Evolutionary conservation across 2,797 vertebrate genomes (phyloP).

Genomic region (Sciaenops ocellatus): DNA sequence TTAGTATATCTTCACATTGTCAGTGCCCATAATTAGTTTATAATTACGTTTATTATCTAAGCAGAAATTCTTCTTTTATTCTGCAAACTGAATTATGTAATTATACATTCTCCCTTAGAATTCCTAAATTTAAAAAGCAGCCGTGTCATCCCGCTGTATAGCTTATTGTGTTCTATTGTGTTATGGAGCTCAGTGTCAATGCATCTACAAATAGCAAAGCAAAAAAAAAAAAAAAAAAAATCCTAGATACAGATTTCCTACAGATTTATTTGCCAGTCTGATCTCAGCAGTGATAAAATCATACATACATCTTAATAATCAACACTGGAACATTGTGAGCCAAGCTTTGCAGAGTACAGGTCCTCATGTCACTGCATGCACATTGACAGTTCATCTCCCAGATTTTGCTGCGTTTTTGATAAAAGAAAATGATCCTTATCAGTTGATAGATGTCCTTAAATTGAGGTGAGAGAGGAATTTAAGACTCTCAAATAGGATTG

Average conservation of each 20-base stretch:
- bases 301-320: slow-evolving; percentile 31
- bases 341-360: slow-evolving; percentile 18
- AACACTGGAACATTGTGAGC: slow-evolving; percentile 18
- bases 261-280: slow-evolving; percentile 14
- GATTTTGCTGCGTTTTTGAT: slow-evolving; percentile 37
- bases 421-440: slow-evolving; percentile 45
- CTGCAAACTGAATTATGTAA: not conserved
- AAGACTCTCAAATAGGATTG: slow-evolving; percentile 64
- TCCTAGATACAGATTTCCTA: slow-evolving; percentile 4
- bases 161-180: not conserved
- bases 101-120: not conserved
- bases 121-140: not conserved
- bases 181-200: slow-evolving; percentile 7
- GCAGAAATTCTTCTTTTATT: not conserved
- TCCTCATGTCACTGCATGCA: slow-evolving; percentile 27
- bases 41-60: not conserved
- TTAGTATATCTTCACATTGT: not conserved
- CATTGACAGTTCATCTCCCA: slow-evolving; percentile 42
- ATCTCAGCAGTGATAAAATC: slow-evolving; percentile 19
- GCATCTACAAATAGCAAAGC: slow-evolving; percentile 10
- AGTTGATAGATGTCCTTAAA: slow-evolving; percentile 60
- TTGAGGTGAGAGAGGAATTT: slow-evolving; percentile 56
- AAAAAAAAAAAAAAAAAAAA: not conserved
- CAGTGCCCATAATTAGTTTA: not conserved
- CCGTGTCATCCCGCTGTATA: not conserved